Evolutionary conservation across 2,888 invertebrate genomes (phyloP).

Genomic region (Leucophora obtusa): DNA sequence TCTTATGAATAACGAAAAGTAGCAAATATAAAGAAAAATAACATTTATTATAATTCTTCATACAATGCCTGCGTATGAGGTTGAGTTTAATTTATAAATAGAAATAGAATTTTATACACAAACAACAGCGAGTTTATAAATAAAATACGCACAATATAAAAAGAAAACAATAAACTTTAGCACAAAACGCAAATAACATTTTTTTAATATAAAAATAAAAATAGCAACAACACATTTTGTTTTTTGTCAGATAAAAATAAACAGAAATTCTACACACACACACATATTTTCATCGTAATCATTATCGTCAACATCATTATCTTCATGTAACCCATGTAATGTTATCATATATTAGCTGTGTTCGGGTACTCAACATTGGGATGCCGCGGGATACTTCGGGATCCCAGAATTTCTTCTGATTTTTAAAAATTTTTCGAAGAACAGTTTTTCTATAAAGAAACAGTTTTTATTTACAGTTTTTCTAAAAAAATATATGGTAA

Average conservation of each 20-base stretch:
- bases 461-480: too few species aligned
- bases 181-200: constrained; percentile 60
- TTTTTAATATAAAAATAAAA: constrained; percentile 56
- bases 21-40: not conserved
- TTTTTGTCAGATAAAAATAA: constrained; percentile 42
- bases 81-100: constrained; percentile 52
- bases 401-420: too few species aligned
- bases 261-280: constrained; percentile 26
- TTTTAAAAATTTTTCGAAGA: too few species aligned
- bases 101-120: constrained; percentile 8
- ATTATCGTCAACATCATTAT: constrained; percentile 9
- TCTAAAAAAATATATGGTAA: too few species aligned
- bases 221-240: constrained; percentile 41
- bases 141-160: constrained; percentile 3
- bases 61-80: constrained; percentile 55
- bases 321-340: constrained; percentile 1
- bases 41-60: not conserved
- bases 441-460: too few species aligned
- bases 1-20: not conserved
- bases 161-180: constrained; percentile 56
- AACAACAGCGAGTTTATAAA: constrained; percentile 22
- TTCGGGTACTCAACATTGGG: too few species aligned
- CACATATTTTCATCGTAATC: constrained; percentile 43
- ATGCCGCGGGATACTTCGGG: too few species aligned
- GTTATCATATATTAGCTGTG: too few species aligned